These are phyloP conservation scores for Bembecia ichneumoniformis DNA, from an alignment of 2,888 invertebrate species.

Conservation along the genomic window DNA sequence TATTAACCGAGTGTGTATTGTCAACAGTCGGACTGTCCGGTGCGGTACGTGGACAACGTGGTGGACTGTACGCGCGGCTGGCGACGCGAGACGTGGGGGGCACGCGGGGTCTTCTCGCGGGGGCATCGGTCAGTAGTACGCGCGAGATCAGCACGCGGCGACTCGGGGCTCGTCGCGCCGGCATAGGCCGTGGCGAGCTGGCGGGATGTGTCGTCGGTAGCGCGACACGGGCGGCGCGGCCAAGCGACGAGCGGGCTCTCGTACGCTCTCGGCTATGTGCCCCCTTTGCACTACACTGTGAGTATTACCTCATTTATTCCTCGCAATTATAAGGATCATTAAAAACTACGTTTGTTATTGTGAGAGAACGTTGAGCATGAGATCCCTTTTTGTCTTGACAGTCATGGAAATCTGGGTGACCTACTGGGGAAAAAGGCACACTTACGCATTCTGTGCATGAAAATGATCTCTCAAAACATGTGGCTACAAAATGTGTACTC, in stretches of 20 bases:
- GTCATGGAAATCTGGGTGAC: background rate
- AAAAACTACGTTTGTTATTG: background rate
- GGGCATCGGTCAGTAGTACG: slow-evolving; percentile 13
- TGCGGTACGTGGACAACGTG: slow-evolving; percentile 54
- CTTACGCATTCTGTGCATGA: background rate
- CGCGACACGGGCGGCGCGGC: slow-evolving; percentile 48
- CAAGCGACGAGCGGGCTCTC: slow-evolving; percentile 56
- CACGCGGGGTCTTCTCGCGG: slow-evolving; percentile 16
- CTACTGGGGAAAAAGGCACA: background rate
- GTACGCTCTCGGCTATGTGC: slow-evolving; percentile 71
- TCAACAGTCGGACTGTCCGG: slow-evolving; percentile 64
- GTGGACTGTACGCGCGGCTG: slow-evolving; percentile 41
- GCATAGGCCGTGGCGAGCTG: slow-evolving; percentile 32
- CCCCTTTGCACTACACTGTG: slow-evolving; percentile 68
- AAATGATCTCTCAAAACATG: no score
- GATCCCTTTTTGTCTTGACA: background rate
- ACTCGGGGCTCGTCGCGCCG: slow-evolving; percentile 15
- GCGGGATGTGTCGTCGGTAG: slow-evolving; percentile 37
- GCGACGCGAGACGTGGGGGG: slow-evolving; percentile 21
- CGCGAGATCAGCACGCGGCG: slow-evolving; percentile 14
- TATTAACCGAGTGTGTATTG: slow-evolving; percentile 28
- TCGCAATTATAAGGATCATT: background rate
- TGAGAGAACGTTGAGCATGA: background rate
- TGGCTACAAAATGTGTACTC: no score
- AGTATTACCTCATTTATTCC: slow-evolving; percentile 28